phyloP scores from a whole-genome alignment of 2,888 invertebrate genomes.

The Apodemia duryi region DNA sequence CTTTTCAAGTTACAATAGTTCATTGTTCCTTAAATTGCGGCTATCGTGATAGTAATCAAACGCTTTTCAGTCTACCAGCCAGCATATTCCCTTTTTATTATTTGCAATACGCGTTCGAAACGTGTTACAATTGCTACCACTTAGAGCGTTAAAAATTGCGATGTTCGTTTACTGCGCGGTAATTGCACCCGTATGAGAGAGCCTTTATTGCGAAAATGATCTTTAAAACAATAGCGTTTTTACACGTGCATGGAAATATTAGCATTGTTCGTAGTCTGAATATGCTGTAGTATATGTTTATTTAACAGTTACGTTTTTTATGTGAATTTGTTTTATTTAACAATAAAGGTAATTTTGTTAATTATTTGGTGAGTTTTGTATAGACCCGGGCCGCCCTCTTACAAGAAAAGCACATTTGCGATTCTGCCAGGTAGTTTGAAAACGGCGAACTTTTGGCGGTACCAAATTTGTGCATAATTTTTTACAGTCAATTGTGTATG shows the following conservation, averaged over 20 bases:
- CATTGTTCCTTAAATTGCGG: constrained; percentile 15
- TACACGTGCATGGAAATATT: constrained; percentile 4
- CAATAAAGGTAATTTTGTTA: no score
- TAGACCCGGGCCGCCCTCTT: no score
- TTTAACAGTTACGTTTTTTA: no score
- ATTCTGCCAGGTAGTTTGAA: no score
- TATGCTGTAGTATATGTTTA: no score
- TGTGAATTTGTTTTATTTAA: neutral
- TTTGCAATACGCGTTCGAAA: constrained; percentile 14
- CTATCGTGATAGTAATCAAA: constrained; percentile 13
- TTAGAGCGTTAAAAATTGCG: constrained; percentile 16
- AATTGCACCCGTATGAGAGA: constrained; percentile 13
- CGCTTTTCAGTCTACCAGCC: constrained; percentile 11
- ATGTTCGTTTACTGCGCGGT: constrained; percentile 13
- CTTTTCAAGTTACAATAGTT: constrained; percentile 14
- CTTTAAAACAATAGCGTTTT: constrained; percentile 12
- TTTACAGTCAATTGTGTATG: no score
- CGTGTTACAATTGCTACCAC: constrained; percentile 16
- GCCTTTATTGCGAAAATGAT: constrained; percentile 10
- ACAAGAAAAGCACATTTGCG: no score
- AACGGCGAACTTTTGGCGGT: no score
- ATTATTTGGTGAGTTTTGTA: no score
- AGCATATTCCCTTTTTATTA: constrained; percentile 13
- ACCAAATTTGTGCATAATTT: no score
- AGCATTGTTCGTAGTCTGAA: neutral